Base-by-base conservation (phyloP, 1,140 invertebrate genomes). In the Zophobas morio region DNA sequence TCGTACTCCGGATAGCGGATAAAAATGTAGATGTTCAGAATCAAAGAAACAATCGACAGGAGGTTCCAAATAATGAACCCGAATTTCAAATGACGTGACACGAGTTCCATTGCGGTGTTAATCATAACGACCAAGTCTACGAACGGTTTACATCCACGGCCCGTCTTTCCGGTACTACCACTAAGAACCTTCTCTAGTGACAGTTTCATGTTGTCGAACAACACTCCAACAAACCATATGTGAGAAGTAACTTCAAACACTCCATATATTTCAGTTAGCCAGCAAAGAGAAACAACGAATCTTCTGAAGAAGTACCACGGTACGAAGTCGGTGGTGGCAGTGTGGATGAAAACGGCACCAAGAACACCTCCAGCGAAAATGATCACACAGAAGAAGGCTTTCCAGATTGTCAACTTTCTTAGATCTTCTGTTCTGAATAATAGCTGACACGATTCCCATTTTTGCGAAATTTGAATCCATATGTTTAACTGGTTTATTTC, bases 1-100 rank as follows among this genome's bases (percentile, higher is more conserved):
- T 66, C 60, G 32, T 66, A 66, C n/a, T 40, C 39, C 1, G 39
- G 42, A 42, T 66, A 66, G 20, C 39, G 8, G 5, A 66, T 66
- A 6, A 37, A 66, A 42, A 66, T 66, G 33, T 33, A 66, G 39
- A 66, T 66, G 39, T 66, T 66, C 2, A 66, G 42, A 66, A 66
- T 66, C 33, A 66, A 40, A 33, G 60, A 66, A 66, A 42, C 33
- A 66, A 42, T 42, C 5, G 60, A 42, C n/a, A 39, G 20, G 8
- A 42, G 8, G 20, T 1, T 42, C n/a, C 37, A 66, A 40, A 66
- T 5, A n/a, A 42, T 40, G 35, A 54, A 34, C 8, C 20, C 33
- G 8, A 32, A 54, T 34, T 33, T 34, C 33, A 54, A 34, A 54
- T 6, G 8, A 3, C 53, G 35, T 54, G 1, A 54, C 5, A 1